These are phyloP conservation scores for Drepanosiphum platanoidis DNA, from an alignment of 2,888 invertebrate genomes.

Conservation along the genomic window DNA sequence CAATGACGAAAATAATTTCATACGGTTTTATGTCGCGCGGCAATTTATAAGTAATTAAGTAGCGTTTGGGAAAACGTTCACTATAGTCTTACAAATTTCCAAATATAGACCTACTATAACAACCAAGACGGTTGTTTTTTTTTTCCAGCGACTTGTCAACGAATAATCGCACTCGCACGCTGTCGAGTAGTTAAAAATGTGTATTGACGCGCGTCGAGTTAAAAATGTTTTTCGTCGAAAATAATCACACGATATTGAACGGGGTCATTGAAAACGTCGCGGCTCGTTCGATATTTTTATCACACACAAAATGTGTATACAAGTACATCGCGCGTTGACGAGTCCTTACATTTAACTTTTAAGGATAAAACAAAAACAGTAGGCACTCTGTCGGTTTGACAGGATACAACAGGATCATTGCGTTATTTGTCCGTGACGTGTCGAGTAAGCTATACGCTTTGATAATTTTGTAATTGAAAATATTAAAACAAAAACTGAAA, in stretches of 20 bases:
- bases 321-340: not conserved
- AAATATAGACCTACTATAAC: not conserved
- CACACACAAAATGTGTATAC: too few relatives aligned
- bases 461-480: not conserved
- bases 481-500: not conserved
- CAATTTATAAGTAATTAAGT: not conserved
- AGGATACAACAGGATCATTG: not conserved
- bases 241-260: not conserved
- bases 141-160: not conserved
- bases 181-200: not conserved
- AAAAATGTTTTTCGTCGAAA: too few relatives aligned
- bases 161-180: not conserved
- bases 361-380: not conserved
- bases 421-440: not conserved
- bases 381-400: not conserved
- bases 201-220: not conserved
- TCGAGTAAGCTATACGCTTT: not conserved
- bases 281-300: too few relatives aligned
- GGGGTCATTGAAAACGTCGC: too few relatives aligned
- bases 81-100: not conserved
- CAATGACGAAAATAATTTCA: not conserved
- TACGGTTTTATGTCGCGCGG: too few relatives aligned
- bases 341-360: not conserved
- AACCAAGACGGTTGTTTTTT: not conserved
- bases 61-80: too few relatives aligned